A percentile compares a stretch with the other conserved stretches of the same genome.
Conservation (phyloP, 2,797 vertebrate genomes). For the Enteromius mattozi region DNA sequence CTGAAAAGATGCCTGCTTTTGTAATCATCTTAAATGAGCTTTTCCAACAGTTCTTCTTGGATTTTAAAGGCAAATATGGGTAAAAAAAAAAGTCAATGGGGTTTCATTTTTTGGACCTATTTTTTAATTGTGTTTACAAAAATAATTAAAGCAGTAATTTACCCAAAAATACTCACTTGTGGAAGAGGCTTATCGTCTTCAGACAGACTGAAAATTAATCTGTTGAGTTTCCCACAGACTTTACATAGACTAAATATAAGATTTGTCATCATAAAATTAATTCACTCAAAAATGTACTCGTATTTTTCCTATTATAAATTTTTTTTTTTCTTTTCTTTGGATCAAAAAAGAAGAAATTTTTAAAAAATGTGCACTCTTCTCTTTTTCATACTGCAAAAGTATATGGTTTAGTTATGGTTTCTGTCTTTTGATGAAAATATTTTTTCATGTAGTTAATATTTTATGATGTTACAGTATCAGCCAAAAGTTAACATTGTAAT, state of each 20-base stretch:
- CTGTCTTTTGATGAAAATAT: not conserved
- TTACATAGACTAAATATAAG: not conserved
- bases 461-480: not conserved
- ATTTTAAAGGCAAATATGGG: not conserved
- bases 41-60: not conserved
- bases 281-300: not conserved
- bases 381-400: not conserved
- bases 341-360: not conserved
- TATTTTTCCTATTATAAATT: not conserved
- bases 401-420: not conserved
- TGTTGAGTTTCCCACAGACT: not conserved
- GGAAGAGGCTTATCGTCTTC: constrained; percentile 8
- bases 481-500: too few species aligned
- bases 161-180: not conserved
- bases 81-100: not conserved
- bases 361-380: not conserved
- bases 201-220: not conserved
- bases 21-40: not conserved
- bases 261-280: not conserved
- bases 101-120: not conserved
- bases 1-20: not conserved
- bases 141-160: not conserved
- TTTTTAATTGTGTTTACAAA: not conserved
- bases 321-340: not conserved
- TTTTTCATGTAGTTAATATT: not conserved